Conservation (phyloP, 2,888 invertebrate genomes). For the Tromatobia lineatoria region DNA sequence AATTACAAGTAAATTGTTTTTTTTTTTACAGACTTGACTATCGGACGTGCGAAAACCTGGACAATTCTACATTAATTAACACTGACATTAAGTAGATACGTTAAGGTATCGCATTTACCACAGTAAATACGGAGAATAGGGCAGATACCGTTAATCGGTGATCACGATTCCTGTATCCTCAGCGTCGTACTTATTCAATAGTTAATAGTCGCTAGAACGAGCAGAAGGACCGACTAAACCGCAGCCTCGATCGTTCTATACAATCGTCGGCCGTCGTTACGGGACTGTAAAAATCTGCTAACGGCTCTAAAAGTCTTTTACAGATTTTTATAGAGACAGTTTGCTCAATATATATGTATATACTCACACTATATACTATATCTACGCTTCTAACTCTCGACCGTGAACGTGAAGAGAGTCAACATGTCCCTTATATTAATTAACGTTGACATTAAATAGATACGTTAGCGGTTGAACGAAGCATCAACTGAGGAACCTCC, state of each 20-base stretch:
- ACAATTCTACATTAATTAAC: constrained; percentile 52
- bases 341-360: not conserved
- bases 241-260: constrained; percentile 28
- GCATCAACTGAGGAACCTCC: not conserved
- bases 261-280: constrained; percentile 18
- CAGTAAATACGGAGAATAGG: constrained; percentile 3
- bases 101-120: constrained; percentile 15
- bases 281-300: not conserved
- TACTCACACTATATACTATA: too few relatives aligned
- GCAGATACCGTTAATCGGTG: constrained; percentile 25
- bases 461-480: constrained; percentile 50
- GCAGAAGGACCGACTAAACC: constrained; percentile 8
- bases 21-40: not conserved
- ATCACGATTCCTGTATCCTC: constrained; percentile 12
- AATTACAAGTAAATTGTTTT: too few relatives aligned
- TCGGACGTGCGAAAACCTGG: not conserved
- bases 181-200: constrained; percentile 19
- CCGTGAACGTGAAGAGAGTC: constrained; percentile 16
- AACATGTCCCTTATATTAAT: constrained; percentile 57
- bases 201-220: constrained; percentile 15
- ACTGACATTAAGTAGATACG: constrained; percentile 48
- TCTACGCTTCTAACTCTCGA: constrained; percentile 4
- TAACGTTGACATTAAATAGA: constrained; percentile 69
- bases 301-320: not conserved
- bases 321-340: not conserved